Evolutionary conservation across 2,113 vertebrate species (phyloP), one percentile per base, ranked within the genome.

Genomic region (Apistogramma diplotaenia): DNA sequence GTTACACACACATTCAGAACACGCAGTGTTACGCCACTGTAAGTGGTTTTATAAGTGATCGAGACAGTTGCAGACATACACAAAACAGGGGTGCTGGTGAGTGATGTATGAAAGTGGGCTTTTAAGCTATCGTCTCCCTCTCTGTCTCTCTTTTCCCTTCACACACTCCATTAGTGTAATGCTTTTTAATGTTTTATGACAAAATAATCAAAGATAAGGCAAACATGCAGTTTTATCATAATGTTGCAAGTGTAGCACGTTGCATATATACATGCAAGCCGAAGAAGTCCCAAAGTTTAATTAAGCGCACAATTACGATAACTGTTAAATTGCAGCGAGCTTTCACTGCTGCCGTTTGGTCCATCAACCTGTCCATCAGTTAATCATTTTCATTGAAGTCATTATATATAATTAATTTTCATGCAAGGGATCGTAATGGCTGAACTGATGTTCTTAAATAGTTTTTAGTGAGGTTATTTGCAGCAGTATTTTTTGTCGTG

Each of bases 91-190:
- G 4, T 21, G 25, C 43, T 80, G 70, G 74, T 61, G 85, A 79
- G 70, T 74, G 79, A 43, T 86, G 67, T 55, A 65, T 84, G 79
- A 84, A 78, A 88, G 76, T 86, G 84, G 74, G 82, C 86, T 90
- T 86, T 89, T 78, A 86, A 82, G 79, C 70, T 86, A 78, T 79
- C 74, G 49, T 19, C 58, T 29, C 9, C 12, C 33, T 65, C 59
- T 27, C 21, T 43, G 27, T 46, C 18, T 19, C 71, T 15, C 67
- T 78, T 53, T 51, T 82, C 56, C 53, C 81, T 12, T 12, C 15
- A 49, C 46, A 46, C 10, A 23, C 40, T 51, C 84, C 84, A 87
- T 89, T 84, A 73, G 82, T 81, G n/a, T 80, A 61, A 65, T 80
- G 67, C 35, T 72, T 76, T 82, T 86, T 80, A 83, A 85, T 87